Evolutionary conservation across 2,888 invertebrate genomes (phyloP).

Genomic region (Sphaeridia pumilis): DNA sequence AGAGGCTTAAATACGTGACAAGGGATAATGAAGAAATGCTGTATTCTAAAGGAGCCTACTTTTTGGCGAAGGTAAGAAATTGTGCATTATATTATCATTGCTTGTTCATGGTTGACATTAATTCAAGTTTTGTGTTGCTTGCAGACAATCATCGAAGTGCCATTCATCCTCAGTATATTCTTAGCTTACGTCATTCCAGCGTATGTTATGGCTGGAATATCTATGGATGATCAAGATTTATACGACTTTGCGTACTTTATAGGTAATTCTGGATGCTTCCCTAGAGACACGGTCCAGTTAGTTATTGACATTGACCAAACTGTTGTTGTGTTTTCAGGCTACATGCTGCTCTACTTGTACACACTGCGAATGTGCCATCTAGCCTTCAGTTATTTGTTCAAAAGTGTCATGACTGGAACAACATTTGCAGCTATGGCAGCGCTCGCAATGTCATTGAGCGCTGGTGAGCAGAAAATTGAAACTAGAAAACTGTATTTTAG

Average conservation of each 20-base stretch:
- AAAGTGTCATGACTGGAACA: conserved; percentile 50
- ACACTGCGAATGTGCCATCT: conserved; percentile 41
- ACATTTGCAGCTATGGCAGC: conserved; percentile 51
- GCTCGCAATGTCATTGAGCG: conserved; percentile 50
- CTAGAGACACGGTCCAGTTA: no score
- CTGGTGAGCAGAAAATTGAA: conserved; percentile 39
- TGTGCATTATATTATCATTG: neutral
- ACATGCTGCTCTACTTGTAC: conserved; percentile 40
- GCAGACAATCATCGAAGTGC: conserved; percentile 65
- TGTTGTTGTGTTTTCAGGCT: conserved; percentile 37
- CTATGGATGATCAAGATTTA: conserved; percentile 41
- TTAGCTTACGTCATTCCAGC: conserved; percentile 75
- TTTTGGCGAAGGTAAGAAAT: conserved; percentile 61
- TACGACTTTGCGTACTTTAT: conserved; percentile 38
- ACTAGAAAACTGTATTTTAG: neutral
- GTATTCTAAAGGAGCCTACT: conserved; percentile 65
- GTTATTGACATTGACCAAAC: no score
- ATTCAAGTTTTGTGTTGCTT: no score
- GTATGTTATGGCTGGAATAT: conserved; percentile 75
- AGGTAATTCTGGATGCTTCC: no score
- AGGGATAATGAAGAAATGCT: conserved; percentile 68
- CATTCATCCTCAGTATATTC: conserved; percentile 68
- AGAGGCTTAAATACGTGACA: conserved; percentile 50
- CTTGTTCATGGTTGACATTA: no score
- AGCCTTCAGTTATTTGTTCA: conserved; percentile 53